Percentiles rank a stretch among this genome's conserved stretches.
Conservation (phyloP, 1,140 invertebrate species). For the Euwallacea similis region DNA sequence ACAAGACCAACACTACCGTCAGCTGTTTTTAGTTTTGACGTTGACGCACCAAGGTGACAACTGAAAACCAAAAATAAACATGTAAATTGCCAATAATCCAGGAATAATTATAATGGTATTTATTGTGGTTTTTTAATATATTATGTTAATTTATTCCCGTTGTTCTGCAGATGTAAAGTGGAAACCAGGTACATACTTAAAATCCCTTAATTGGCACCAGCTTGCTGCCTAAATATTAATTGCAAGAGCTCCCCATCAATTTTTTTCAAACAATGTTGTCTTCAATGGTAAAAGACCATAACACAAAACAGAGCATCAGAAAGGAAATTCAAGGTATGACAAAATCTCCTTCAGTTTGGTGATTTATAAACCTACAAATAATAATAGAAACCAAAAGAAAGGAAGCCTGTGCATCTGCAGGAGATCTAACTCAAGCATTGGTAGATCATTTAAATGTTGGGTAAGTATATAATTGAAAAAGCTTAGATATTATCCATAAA, state of each 20-base stretch:
- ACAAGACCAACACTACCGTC: not conserved
- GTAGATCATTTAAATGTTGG: constrained; percentile 98
- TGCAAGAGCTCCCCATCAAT: no score
- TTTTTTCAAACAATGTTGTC: constrained; percentile 68
- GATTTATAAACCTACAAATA: not conserved
- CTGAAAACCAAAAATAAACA: not conserved
- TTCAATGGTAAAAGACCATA: constrained; percentile 85
- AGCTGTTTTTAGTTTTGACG: not conserved
- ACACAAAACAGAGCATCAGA: constrained; percentile 70
- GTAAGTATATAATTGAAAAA: constrained; percentile 59
- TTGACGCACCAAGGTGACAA: not conserved
- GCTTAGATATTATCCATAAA: not conserved
- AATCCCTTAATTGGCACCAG: no score
- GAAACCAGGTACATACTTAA: no score
- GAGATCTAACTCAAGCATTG: constrained; percentile 87
- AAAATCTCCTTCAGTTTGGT: not conserved
- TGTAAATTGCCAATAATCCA: no score
- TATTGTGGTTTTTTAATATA: no score
- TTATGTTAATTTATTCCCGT: no score
- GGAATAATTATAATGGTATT: no score
- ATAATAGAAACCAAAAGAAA: constrained; percentile 84
- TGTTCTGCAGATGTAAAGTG: no score
- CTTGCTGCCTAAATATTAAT: no score
- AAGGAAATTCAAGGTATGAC: constrained; percentile 80
- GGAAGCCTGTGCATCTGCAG: constrained; percentile 89